These are phyloP conservation scores for Hippoglossus stenolepis DNA, from an alignment of 2,113 vertebrate species.

Conservation along the genomic window DNA sequence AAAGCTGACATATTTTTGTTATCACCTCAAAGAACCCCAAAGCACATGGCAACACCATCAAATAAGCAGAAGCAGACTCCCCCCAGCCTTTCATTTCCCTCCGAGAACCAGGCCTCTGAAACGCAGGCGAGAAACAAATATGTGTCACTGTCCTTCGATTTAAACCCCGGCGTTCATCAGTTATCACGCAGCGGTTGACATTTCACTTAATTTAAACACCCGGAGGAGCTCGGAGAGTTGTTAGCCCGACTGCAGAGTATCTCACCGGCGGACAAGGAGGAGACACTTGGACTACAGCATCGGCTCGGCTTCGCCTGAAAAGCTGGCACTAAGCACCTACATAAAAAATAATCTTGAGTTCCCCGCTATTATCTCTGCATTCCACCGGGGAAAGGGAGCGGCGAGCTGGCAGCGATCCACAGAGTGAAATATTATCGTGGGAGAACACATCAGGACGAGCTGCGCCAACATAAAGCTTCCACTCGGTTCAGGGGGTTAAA, in stretches of 20 bases:
- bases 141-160: not conserved
- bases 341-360: slow-evolving; percentile 60
- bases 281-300: slow-evolving; percentile 5
- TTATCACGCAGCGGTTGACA: slow-evolving; percentile 5
- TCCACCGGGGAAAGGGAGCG: slow-evolving; percentile 48
- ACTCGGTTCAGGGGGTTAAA: slow-evolving; percentile 59
- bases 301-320: slow-evolving; percentile 29
- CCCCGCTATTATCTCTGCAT: slow-evolving; percentile 65
- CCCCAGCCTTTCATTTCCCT: slow-evolving; percentile 21
- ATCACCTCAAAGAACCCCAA: slow-evolving; percentile 50
- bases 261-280: not conserved
- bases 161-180: slow-evolving; percentile 1
- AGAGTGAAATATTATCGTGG: slow-evolving; percentile 69
- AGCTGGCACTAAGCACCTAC: slow-evolving; percentile 53
- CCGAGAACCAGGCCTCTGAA: slow-evolving; percentile 6
- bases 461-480: slow-evolving; percentile 45
- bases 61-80: slow-evolving; percentile 60
- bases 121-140: slow-evolving; percentile 3
- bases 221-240: slow-evolving; percentile 6
- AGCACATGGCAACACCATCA: slow-evolving; percentile 49
- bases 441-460: slow-evolving; percentile 58
- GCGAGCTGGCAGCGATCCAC: slow-evolving; percentile 57
- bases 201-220: slow-evolving; percentile 30
- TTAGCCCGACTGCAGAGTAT: not conserved
- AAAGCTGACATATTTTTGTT: slow-evolving; percentile 60